Conservation (phyloP, 2,888 invertebrate genomes). For the Acrocera orbiculus region DNA sequence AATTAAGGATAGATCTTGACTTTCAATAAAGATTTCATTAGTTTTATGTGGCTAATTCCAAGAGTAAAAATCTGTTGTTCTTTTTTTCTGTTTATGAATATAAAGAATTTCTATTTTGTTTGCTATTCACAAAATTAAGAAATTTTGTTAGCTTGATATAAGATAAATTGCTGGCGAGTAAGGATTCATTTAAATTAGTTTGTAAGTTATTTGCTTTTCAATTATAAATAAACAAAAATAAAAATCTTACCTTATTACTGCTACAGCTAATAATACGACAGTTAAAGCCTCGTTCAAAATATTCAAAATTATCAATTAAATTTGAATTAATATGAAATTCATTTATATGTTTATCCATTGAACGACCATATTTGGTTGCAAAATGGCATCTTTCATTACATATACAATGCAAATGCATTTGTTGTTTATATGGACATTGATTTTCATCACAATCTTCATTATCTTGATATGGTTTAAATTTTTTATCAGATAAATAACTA, state of each 20-base stretch:
- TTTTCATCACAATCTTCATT: slow-evolving; percentile 52
- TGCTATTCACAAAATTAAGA: no score
- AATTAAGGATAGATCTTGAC: no score
- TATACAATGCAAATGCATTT: slow-evolving; percentile 72
- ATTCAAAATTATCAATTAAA: slow-evolving; percentile 72
- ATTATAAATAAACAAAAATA: no score
- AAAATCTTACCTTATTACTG: slow-evolving; percentile 3
- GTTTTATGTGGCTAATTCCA: no score
- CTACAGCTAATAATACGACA: slow-evolving; percentile 47
- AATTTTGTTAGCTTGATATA: no score
- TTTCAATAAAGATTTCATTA: no score
- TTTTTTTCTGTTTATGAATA: no score
- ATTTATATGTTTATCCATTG: slow-evolving; percentile 64
- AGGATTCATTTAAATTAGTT: no score
- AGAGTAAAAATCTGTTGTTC: no score
- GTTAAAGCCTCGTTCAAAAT: slow-evolving; percentile 57
- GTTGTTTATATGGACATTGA: slow-evolving; percentile 49
- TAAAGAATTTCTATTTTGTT: no score
- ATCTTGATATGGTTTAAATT: slow-evolving; percentile 9
- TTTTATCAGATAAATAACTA: slow-evolving; percentile 12
- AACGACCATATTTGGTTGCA: slow-evolving; percentile 59
- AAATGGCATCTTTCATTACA: slow-evolving; percentile 51
- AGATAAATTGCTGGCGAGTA: no score
- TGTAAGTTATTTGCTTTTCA: no score
- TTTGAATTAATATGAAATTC: slow-evolving; percentile 48